These are phyloP conservation scores for Falco naumanni DNA, from an alignment of 2,797 vertebrate species.

Conservation along the genomic window DNA sequence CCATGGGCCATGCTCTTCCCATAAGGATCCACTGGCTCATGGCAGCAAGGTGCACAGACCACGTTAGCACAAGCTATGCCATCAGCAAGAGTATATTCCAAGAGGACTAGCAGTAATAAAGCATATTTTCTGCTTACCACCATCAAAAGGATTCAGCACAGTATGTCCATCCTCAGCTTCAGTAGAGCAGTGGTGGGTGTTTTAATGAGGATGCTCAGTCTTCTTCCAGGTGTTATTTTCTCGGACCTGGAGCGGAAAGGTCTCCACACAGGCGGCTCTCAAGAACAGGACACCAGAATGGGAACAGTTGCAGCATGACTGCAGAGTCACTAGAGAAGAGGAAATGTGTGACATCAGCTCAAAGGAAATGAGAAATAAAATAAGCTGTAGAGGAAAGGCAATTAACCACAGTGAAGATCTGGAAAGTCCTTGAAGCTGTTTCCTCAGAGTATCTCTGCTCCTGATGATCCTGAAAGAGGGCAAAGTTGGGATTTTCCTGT, in stretches of 20 bases:
- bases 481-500: not conserved
- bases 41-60: not conserved
- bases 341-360: conserved; percentile 56
- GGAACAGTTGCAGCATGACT: conserved; percentile 26
- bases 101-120: not conserved
- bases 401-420: not conserved
- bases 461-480: not conserved
- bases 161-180: not conserved
- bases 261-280: not conserved
- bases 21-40: not conserved
- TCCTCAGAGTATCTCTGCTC: not conserved
- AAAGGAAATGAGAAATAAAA: conserved; percentile 60
- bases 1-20: not conserved
- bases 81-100: not conserved
- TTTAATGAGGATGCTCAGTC: not conserved
- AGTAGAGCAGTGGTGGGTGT: not conserved
- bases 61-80: not conserved
- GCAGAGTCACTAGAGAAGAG: conserved; percentile 60
- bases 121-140: conserved; percentile 44
- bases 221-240: not conserved
- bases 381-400: conserved; percentile 18
- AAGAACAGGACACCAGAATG: conserved; percentile 4
- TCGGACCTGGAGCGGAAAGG: not conserved
- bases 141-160: not conserved
- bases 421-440: not conserved